Evolutionary conservation across 2,113 vertebrate genomes (phyloP).

Genomic region (Malaclemys terrapin): DNA sequence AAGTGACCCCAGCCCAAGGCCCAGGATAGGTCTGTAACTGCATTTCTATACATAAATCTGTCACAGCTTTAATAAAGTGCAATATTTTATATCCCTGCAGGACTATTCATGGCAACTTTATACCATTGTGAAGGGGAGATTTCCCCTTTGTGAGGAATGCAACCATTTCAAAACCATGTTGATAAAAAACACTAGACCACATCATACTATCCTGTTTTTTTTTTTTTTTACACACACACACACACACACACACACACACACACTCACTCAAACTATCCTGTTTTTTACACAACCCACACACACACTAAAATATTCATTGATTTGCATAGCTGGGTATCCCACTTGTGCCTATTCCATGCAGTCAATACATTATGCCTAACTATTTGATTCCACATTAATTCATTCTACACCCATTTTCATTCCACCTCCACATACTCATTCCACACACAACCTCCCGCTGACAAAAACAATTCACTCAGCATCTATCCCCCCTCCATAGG

Average conservation of each 20-base stretch:
- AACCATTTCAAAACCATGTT: background rate
- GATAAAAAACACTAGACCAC: background rate
- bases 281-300: no score
- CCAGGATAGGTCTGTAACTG: background rate
- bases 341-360: background rate
- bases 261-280: no score
- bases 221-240: no score
- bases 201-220: background rate
- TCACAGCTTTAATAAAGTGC: background rate
- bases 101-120: background rate
- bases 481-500: background rate
- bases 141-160: background rate
- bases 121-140: background rate
- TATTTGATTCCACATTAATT: background rate
- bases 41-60: background rate
- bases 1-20: background rate
- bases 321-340: no score
- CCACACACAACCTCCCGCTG: background rate
- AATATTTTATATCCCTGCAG: background rate
- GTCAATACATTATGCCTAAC: background rate
- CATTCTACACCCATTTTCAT: no score
- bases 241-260: no score
- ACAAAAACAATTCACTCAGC: background rate
- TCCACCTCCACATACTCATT: background rate
- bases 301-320: no score